Base-by-base conservation (phyloP, 2,888 invertebrate species). In the Acrobeloides nanus region DNA sequence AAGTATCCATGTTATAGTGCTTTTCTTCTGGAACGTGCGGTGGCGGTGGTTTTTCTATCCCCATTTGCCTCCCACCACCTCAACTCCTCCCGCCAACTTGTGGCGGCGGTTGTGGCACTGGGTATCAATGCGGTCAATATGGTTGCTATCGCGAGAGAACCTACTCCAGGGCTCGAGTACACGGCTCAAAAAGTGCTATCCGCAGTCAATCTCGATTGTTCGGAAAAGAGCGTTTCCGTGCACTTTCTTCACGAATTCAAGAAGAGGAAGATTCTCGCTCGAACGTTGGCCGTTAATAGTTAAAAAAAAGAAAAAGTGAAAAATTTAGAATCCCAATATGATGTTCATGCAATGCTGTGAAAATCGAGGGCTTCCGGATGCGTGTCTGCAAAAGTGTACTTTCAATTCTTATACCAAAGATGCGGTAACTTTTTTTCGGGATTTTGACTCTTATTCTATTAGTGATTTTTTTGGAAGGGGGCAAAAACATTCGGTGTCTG, bases 381-480 rank as follows among this genome's bases (percentile, higher is more conserved):
- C 68, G 1, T 70, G 70, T 41, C 53, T 72, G 23, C 53, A 49
- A 32, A 70, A 72, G 40, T 70, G 70, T 33, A 59, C 71, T 40
- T 70, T 67, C 54, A 69, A 69, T 46, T 49, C 56, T 3, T 70
- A 59, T 49, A 67, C 64, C n/a, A 72, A 66, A 33, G 67, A 70
- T 47, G 53, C 61, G 37, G 68, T 66, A 23, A 32, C 51, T 39
- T 10, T 4, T 6, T 26, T 38, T 34, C 8, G n/a, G n/a, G n/a
- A n/a, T n/a, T n/a, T n/a, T n/a, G n/a, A n/a, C n/a, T n/a, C n/a
- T n/a, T n/a, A n/a, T n/a, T n/a, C 43, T 10, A 18, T 27, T 7
- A 12, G 4, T 10, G 47, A 25, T 34, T 10, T 26, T n/a, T n/a
- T n/a, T n/a, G n/a, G n/a, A n/a, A n/a, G n/a, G n/a, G n/a, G n/a